Conservation (phyloP, 53 echinoderm and acorn worm genomes). For the Crossaster papposus region DNA sequence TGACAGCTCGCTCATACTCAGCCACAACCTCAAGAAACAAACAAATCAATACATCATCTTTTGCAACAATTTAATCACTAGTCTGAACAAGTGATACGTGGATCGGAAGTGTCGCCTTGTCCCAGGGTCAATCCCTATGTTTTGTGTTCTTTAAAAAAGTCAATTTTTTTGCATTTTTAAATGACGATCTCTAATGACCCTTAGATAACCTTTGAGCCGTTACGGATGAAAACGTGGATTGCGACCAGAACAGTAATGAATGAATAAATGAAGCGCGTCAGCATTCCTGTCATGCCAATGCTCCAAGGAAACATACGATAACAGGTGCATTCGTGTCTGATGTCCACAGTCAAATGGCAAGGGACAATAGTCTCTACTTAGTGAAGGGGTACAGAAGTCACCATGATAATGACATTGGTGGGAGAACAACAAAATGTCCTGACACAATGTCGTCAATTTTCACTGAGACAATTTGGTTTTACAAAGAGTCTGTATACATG, state of each 20-base stretch:
- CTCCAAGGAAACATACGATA: not conserved
- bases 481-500: too few species aligned
- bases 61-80: too few species aligned
- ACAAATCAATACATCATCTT: constrained; percentile 6
- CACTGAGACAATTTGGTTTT: not conserved
- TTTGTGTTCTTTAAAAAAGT: too few species aligned
- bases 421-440: not conserved
- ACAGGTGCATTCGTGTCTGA: constrained; percentile 36
- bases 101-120: too few species aligned
- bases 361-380: not conserved
- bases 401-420: not conserved
- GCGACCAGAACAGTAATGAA: not conserved
- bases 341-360: not conserved
- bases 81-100: too few species aligned
- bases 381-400: not conserved
- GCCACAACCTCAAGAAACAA: constrained; percentile 81
- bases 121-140: too few species aligned
- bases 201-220: too few species aligned
- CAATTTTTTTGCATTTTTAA: too few species aligned
- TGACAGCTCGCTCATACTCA: constrained; percentile 97
- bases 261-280: not conserved
- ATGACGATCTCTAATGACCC: too few species aligned
- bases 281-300: constrained; percentile 25
- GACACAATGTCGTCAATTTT: not conserved
- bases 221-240: not conserved